Evolutionary conservation across 2,888 invertebrate genomes (phyloP).

Genomic region (Camponotus fellah): DNA sequence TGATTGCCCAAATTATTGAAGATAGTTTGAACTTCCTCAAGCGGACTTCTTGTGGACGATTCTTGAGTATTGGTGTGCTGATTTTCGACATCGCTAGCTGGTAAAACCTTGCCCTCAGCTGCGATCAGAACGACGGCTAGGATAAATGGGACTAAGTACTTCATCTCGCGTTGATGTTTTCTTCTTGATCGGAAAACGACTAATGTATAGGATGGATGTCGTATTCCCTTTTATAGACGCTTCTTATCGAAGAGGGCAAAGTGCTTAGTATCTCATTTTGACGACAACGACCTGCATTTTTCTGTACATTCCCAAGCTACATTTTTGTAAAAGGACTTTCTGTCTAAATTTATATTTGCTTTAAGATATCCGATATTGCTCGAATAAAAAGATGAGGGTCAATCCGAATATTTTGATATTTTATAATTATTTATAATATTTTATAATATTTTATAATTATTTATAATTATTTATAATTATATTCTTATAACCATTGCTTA

Average conservation of each 20-base stretch:
- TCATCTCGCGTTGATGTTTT: conserved; percentile 69
- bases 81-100: conserved; percentile 41
- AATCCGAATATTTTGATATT: neutral
- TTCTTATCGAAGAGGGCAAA: conserved; percentile 81
- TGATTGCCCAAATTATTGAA: conserved; percentile 77
- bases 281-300: conserved; percentile 40
- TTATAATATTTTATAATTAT: no score
- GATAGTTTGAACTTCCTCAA: conserved; percentile 77
- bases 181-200: conserved; percentile 70
- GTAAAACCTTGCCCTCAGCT: conserved; percentile 55
- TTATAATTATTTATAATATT: conserved; percentile 3
- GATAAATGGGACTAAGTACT: conserved; percentile 57
- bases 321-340: neutral
- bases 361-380: neutral
- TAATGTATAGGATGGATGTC: conserved; percentile 69
- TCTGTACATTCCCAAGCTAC: neutral
- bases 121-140: conserved; percentile 47
- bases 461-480: no score
- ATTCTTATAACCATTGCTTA: neutral
- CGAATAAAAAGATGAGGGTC: neutral
- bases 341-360: neutral
- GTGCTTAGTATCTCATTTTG: conserved; percentile 70
- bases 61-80: conserved; percentile 64
- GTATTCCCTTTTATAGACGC: conserved; percentile 79
- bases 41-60: conserved; percentile 64